Evolutionary conservation across 1,140 invertebrate genomes (phyloP), one percentile per base, ranked within the genome.

Genomic region (Drosophila bocqueti): DNA sequence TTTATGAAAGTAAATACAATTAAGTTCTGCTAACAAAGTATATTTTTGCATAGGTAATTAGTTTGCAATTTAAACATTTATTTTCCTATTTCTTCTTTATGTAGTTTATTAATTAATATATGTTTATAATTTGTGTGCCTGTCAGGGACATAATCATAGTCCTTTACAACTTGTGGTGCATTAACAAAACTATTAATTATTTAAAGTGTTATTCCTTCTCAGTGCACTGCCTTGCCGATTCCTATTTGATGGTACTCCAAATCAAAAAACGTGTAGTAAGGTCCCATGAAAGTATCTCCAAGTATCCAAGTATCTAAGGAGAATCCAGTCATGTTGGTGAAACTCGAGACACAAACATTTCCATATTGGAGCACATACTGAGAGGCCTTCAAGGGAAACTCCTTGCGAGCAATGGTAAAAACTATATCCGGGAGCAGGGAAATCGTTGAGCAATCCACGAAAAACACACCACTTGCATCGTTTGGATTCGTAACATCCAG

Each of bases 401-500:
- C 63, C 4, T 34, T 62, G 2, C 80, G 82, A 15, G 74, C 82
- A 47, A 92, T 86, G 34, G 64, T 76, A 3, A 92, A 76, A 4
- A 66, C 40, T 0, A 92, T 43, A 24, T 29, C 66, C 2, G 91
- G 91, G 18, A 92, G 42, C 1, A 16, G 21, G 7, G 45, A 8
- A 3, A 83, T 42, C 6, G n/a, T 58, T 15, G 55, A 63, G 42
- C 85, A 89, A 24, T 94, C 24, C 97, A 98, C 94, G 72, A 95
- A 94, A 81, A 96, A 96, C 95, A 86, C 66, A 5, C 69, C 69
- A 4, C 36, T 47, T 3, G 66, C 29, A 11, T 57, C 52, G 0
- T 95, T 97, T 21, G 96, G 98, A 46, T 98, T 98, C 77, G 99
- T 68, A 0, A 60, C 95, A 21, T 94, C 93, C 31, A 83, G 34